Conservation (phyloP, 2,888 invertebrate species). For the Cataglyphis altisquamis region DNA sequence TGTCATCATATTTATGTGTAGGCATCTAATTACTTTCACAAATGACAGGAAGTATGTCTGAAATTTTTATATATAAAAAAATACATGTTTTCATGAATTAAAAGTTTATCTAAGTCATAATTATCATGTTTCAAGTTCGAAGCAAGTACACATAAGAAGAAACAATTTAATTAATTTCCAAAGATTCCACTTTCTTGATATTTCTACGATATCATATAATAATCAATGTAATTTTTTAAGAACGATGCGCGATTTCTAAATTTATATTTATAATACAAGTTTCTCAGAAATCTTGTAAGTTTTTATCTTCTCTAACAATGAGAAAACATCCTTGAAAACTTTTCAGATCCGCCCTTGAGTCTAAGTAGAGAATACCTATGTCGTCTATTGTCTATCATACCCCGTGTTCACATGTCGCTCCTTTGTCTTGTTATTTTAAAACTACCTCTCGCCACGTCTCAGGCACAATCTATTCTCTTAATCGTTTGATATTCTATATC, state of each 20-base stretch:
- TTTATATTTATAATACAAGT: background rate
- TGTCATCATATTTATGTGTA: background rate
- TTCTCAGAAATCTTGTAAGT: background rate
- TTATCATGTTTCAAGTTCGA: background rate
- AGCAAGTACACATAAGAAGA: background rate
- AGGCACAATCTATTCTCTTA: constrained; percentile 11
- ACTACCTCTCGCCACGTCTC: constrained; percentile 33
- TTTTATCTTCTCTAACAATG: background rate
- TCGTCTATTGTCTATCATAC: constrained; percentile 28
- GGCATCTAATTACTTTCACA: constrained; percentile 4
- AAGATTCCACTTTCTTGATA: background rate
- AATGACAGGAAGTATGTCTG: background rate
- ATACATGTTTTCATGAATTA: background rate
- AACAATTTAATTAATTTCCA: background rate
- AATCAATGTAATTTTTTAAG: background rate
- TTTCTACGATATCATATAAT: background rate
- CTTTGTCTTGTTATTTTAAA: constrained; percentile 48
- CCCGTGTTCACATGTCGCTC: constrained; percentile 19
- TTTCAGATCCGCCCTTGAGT: constrained; percentile 44
- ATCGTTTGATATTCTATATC: constrained; percentile 26
- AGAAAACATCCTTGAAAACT: constrained; percentile 9
- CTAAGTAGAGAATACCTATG: constrained; percentile 46
- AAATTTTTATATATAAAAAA: constrained; percentile 1
- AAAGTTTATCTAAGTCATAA: background rate
- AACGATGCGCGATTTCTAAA: background rate